Base-by-base conservation (phyloP, 2,888 invertebrate genomes). In the Chaetogeoica ovagalla region DNA sequence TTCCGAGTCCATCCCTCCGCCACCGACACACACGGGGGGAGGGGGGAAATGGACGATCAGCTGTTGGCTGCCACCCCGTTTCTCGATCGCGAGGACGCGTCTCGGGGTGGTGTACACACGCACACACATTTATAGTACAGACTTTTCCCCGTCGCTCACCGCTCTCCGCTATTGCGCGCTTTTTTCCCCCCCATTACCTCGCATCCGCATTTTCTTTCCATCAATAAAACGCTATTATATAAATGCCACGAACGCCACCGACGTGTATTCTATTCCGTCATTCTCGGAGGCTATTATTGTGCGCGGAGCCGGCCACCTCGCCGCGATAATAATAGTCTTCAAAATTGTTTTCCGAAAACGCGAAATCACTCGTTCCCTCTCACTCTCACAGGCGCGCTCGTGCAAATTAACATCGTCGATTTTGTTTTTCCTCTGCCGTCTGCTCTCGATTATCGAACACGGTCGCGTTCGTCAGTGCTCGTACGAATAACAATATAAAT, bases 371-470 rank as follows among this genome's bases (percentile, higher is more conserved):
- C 30, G n/a, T n/a, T 30, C 30, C 4, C 30, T 30, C 30, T 30
- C 30, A 3, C 4, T 15, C 39, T 7, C 21, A 0, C 19, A 68
- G 48, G 3, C 3, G 13, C 17, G 48, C 60, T n/a, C n/a, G 19
- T 30, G 19, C 21, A 39, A 23, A 21, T 6, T 15, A 48, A 68
- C 65, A 15, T 52, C 52, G 13, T 43, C 65, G 43, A 43, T 39
- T 65, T 39, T 65, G 65, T 65, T 65, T 43, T 65, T 65, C 55
- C 13, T 57, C 13, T 57, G 2, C 37, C 5, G 19, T n/a, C n/a
- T 9, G 43, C 43, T 21, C 11, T n/a, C 59, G 59, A 23, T 71
- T 59, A 59, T 71, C 39, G 71, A 71, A 43, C 39, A 43, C 71
- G 37, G n/a, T 71, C 57, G 59, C 70, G 48, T 73, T 17, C 62